A percentile compares a stretch with the other conserved stretches of the same genome.
Evolutionary conservation across 64 coral and sea anemone genomes (phyloP).

Genomic region (Hydrozoanthus tunicans): DNA sequence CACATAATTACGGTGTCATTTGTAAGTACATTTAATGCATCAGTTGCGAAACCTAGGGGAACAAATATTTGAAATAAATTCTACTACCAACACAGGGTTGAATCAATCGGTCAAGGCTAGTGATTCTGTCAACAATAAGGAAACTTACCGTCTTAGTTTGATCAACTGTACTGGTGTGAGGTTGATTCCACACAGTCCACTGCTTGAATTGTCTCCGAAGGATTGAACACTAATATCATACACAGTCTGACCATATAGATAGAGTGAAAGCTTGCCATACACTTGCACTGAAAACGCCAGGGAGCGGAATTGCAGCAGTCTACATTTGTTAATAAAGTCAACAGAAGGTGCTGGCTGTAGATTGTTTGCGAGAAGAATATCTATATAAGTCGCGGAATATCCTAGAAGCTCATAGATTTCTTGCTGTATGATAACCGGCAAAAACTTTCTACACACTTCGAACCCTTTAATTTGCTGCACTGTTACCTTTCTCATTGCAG

Average conservation of each 20-base stretch:
- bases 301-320: not conserved
- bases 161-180: not conserved
- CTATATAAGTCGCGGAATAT: not conserved
- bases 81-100: no score
- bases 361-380: not conserved
- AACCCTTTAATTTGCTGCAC: not conserved
- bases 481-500: not conserved
- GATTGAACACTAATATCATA: not conserved
- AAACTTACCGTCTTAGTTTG: conserved; percentile 11
- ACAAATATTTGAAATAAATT: no score
- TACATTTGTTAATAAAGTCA: not conserved
- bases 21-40: no score
- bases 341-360: not conserved
- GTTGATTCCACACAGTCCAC: not conserved
- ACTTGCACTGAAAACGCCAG: not conserved
- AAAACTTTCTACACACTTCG: not conserved
- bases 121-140: no score
- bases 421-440: not conserved
- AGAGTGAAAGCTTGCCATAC: not conserved
- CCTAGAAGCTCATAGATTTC: not conserved
- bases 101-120: no score
- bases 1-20: no score
- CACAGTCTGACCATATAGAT: not conserved
- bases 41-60: no score
- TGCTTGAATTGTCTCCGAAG: no score